Conservation (phyloP, 1,140 invertebrate species). For the Lithobius niger region DNA sequence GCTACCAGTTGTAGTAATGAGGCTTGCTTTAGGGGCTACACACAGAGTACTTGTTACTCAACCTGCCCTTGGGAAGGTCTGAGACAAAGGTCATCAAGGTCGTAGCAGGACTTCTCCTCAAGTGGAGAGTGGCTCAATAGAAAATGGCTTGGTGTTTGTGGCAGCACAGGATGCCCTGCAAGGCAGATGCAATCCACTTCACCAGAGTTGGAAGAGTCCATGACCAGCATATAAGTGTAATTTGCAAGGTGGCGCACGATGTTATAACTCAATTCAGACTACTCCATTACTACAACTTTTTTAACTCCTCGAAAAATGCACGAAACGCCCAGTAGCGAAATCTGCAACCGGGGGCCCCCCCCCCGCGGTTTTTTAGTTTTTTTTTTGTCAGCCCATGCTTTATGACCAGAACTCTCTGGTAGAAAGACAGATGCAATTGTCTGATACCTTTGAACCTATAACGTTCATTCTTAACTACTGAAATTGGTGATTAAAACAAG, state of each 20-base stretch:
- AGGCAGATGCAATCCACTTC: slow-evolving; percentile 14
- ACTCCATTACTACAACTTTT: slow-evolving; percentile 18
- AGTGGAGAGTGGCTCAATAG: slow-evolving; percentile 19
- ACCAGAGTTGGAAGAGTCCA: slow-evolving; percentile 17
- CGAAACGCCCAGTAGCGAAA: no score
- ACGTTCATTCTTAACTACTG: no score
- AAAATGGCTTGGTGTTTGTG: slow-evolving; percentile 16
- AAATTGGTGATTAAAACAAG: no score
- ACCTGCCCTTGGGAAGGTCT: slow-evolving; percentile 23
- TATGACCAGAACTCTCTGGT: no score
- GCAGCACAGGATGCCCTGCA: slow-evolving; percentile 16
- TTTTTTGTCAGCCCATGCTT: no score
- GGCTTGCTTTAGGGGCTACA: slow-evolving; percentile 24
- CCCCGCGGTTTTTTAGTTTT: no score
- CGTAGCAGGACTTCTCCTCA: slow-evolving; percentile 20
- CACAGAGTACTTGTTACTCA: slow-evolving; percentile 13
- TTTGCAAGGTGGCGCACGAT: slow-evolving; percentile 19
- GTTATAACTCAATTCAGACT: slow-evolving; percentile 27
- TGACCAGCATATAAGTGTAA: slow-evolving; percentile 21
- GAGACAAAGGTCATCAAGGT: slow-evolving; percentile 21
- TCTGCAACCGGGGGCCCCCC: no score
- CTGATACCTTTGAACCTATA: no score
- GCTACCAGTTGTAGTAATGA: slow-evolving; percentile 18
- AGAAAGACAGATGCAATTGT: no score
- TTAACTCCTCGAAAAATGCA: no score